Evolutionary conservation across 2,888 invertebrate species (phyloP).

Genomic region (Dyspetes luteomarginatus): DNA sequence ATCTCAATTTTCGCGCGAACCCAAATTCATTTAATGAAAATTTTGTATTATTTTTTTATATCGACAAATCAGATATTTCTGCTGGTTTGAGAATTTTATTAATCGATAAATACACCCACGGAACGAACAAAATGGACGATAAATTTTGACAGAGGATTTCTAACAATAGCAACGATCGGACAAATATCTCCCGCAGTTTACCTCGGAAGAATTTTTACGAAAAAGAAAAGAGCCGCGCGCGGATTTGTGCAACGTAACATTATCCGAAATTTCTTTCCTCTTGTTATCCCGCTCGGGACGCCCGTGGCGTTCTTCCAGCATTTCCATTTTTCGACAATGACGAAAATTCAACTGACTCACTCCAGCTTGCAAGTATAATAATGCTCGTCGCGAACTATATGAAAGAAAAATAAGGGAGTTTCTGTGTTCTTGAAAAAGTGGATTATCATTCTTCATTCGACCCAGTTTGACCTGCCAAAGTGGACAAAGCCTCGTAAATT

Average conservation of each 20-base stretch:
- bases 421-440: conserved; percentile 57
- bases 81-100: background rate
- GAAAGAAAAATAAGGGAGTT: conserved; percentile 46
- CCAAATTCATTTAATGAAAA: too few species aligned
- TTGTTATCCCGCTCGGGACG: conserved; percentile 60
- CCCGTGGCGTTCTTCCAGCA: conserved; percentile 66
- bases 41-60: background rate
- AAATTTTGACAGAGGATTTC: conserved; percentile 10
- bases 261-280: conserved; percentile 75
- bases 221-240: background rate
- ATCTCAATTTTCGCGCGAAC: conserved; percentile 28
- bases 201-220: conserved; percentile 40
- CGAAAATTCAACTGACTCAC: conserved; percentile 80
- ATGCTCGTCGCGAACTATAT: conserved; percentile 52
- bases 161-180: conserved; percentile 22
- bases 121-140: conserved; percentile 11
- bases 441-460: conserved; percentile 59
- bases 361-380: conserved; percentile 80
- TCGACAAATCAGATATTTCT: background rate
- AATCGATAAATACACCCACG: conserved; percentile 6
- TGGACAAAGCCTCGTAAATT: conserved; percentile 41
- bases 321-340: conserved; percentile 78
- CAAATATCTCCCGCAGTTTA: conserved; percentile 58
- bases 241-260: conserved; percentile 80
- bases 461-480: conserved; percentile 29